phyloP scores from a whole-genome alignment of 2,113 vertebrate species.

The Herpetotheres cachinnans region DNA sequence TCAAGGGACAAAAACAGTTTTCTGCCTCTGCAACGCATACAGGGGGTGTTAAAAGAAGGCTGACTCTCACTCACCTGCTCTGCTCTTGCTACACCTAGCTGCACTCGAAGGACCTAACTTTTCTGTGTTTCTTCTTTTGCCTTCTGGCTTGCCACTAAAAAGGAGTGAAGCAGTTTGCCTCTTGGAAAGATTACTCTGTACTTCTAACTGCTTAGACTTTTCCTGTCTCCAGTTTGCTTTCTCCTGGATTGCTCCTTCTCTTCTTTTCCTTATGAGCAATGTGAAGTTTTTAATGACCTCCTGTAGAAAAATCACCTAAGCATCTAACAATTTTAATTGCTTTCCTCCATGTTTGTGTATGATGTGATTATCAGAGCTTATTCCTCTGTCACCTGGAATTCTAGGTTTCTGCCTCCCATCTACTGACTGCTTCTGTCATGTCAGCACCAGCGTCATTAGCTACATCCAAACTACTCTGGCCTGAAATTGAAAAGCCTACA shows the following conservation, averaged over 20 bases:
- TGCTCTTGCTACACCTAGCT: background rate
- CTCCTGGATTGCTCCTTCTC: background rate
- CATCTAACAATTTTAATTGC: background rate
- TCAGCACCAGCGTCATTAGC: constrained; percentile 86
- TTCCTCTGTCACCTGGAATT: constrained; percentile 9
- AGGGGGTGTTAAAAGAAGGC: background rate
- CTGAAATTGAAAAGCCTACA: constrained; percentile 80
- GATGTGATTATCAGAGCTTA: background rate
- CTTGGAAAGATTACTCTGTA: background rate
- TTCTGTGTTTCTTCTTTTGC: background rate
- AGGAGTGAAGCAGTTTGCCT: background rate
- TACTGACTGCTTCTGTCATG: constrained; percentile 87
- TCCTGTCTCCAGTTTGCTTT: background rate
- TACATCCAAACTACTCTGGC: constrained; percentile 86
- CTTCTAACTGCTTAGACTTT: background rate
- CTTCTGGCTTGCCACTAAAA: background rate
- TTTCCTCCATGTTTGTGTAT: background rate
- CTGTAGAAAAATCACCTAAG: background rate
- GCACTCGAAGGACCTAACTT: background rate
- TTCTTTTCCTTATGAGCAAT: background rate
- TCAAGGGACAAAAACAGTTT: background rate
- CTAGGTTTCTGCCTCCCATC: constrained; percentile 82
- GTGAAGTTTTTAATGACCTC: background rate
- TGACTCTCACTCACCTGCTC: background rate
- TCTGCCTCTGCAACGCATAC: background rate